phyloP scores from a whole-genome alignment of 92 coral and sea anemone genomes.

The Siderastrea siderea region DNA sequence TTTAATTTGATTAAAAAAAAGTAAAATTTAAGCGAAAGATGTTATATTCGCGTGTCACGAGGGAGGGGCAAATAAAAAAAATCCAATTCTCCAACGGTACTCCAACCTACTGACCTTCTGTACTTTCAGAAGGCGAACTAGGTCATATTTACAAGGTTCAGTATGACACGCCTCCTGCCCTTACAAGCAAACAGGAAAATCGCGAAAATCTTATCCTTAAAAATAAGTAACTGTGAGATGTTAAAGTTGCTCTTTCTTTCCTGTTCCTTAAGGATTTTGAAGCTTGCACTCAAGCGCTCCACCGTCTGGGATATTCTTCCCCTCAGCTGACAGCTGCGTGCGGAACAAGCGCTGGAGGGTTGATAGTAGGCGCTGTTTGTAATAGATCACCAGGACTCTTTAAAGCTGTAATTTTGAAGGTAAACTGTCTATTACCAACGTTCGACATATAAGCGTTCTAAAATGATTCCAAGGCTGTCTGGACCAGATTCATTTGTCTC shows the following conservation, averaged over 20 bases:
- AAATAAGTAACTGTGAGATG: background rate
- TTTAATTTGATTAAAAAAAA: no score
- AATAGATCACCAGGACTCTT: conserved; percentile 89
- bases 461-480: no score
- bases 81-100: background rate
- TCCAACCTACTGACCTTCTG: background rate
- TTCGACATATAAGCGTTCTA: no score
- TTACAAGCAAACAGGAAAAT: no score
- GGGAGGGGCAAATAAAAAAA: background rate
- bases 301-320: conserved; percentile 83
- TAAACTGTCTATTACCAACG: background rate
- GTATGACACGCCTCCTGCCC: no score
- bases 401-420: conserved; percentile 92
- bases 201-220: background rate
- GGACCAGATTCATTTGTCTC: no score
- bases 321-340: conserved; percentile 92
- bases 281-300: conserved; percentile 85
- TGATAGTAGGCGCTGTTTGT: conserved; percentile 89
- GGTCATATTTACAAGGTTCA: no score
- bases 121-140: no score
- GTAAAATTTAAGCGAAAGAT: background rate
- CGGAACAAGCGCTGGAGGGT: conserved; percentile 95
- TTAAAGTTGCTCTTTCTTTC: background rate
- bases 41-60: background rate
- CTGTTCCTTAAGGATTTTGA: conserved; percentile 85